Conservation (phyloP, 64 coral and sea anemone species). For the Stichodactyla mertensii region DNA sequence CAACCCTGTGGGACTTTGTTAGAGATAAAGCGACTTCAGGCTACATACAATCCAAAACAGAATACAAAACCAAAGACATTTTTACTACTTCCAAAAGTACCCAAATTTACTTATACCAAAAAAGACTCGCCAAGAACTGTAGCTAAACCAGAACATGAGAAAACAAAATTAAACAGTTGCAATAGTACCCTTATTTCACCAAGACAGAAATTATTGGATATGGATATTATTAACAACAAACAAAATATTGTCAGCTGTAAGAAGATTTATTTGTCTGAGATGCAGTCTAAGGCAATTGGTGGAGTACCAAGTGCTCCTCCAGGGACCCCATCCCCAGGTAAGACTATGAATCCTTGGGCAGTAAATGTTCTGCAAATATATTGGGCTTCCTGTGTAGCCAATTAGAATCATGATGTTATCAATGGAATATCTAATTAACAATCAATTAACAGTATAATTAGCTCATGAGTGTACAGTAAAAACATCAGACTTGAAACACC, state of each 20-base stretch:
- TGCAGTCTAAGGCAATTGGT: conserved; percentile 72
- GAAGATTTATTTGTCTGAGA: conserved; percentile 71
- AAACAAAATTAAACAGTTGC: not conserved
- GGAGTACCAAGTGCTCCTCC: conserved; percentile 75
- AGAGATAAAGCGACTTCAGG: not conserved
- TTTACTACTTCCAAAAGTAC: not conserved
- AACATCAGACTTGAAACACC: no score
- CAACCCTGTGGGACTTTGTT: not conserved
- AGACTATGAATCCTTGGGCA: not conserved
- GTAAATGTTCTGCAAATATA: no score
- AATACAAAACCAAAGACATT: conserved; percentile 9
- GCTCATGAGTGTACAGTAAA: no score
- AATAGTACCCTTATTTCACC: not conserved
- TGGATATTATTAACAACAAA: not conserved
- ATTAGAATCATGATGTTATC: no score
- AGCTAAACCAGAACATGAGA: not conserved
- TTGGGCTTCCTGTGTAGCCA: no score
- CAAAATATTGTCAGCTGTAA: conserved; percentile 19
- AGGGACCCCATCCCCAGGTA: conserved; percentile 63
- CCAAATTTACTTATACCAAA: not conserved
- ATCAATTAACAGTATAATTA: no score
- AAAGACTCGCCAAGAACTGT: not conserved
- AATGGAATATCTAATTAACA: no score
- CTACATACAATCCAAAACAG: conserved; percentile 4
- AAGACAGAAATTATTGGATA: conserved; percentile 20